Evolutionary conservation across 2,888 invertebrate species (phyloP).

Genomic region (Eupelmus urozonus): DNA sequence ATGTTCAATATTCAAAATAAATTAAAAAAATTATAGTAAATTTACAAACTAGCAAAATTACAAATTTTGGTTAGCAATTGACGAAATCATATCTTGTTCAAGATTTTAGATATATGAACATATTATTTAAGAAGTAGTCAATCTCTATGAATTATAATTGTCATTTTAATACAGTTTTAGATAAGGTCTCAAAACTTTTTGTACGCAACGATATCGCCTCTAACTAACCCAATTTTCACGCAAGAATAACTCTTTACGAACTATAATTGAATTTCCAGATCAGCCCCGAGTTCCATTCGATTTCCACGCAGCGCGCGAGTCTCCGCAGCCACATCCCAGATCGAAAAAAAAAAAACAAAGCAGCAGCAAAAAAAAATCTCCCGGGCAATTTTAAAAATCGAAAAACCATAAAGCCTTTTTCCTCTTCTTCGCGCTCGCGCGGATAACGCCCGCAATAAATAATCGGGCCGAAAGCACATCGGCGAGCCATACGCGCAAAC

Average conservation of each 20-base stretch:
- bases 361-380: conserved; percentile 6
- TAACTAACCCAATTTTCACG: conserved; percentile 40
- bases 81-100: too few species aligned
- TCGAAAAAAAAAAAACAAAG: background rate
- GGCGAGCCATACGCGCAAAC: conserved; percentile 19
- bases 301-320: conserved; percentile 8
- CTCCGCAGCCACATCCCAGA: background rate
- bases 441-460: conserved; percentile 50
- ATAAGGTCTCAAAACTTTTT: background rate
- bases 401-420: conserved; percentile 49
- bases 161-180: conserved; percentile 2
- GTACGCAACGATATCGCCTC: background rate
- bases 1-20: too few species aligned
- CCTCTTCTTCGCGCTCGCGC: background rate
- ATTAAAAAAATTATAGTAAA: too few species aligned
- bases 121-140: too few species aligned
- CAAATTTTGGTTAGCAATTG: too few species aligned
- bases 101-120: too few species aligned
- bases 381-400: conserved; percentile 52
- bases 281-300: conserved; percentile 39
- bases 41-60: too few species aligned
- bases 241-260: conserved; percentile 25
- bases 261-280: conserved; percentile 51
- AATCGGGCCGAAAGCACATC: conserved; percentile 28
- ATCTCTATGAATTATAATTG: background rate